phyloP scores from a whole-genome alignment of 2,113 vertebrate species.

The Agapornis roseicollis region DNA sequence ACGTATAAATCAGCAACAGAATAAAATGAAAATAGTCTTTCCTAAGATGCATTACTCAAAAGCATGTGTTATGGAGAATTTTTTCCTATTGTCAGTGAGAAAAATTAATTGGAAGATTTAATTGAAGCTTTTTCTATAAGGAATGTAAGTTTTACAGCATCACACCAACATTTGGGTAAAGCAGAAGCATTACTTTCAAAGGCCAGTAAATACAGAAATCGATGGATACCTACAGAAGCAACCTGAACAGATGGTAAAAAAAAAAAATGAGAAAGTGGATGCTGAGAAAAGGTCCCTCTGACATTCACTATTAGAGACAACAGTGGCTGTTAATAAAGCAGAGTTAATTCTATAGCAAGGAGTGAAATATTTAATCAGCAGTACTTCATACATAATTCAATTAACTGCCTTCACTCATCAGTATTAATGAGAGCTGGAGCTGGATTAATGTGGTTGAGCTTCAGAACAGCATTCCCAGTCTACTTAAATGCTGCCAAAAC shows the following conservation, averaged over 20 bases:
- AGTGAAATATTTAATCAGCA: constrained; percentile 83
- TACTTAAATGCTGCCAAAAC: constrained; percentile 73
- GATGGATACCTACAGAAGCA: not conserved
- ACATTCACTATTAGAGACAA: constrained; percentile 69
- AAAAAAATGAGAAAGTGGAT: constrained; percentile 20
- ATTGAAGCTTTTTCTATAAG: not conserved
- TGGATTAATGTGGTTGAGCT: constrained; percentile 72
- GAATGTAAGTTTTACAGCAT: not conserved
- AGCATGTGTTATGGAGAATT: not conserved
- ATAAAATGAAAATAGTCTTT: not conserved
- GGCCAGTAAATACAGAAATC: not conserved
- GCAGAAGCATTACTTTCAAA: not conserved
- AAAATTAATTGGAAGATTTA: not conserved
- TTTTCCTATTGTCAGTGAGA: not conserved
- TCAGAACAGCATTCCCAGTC: constrained; percentile 72
- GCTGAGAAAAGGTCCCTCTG: constrained; percentile 64
- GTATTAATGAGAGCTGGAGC: constrained; percentile 75
- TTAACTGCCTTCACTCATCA: constrained; percentile 79
- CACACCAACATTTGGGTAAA: not conserved
- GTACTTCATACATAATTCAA: constrained; percentile 83
- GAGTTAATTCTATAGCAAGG: constrained; percentile 72
- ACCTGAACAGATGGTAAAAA: constrained; percentile 57
- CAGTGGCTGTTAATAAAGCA: constrained; percentile 71
- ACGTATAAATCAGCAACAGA: not conserved
- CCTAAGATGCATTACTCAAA: not conserved